A percentile compares a stretch with the other conserved stretches of the same genome.
Conservation (phyloP, 2,888 invertebrate species). For the Caenorhabditis sp. region DNA sequence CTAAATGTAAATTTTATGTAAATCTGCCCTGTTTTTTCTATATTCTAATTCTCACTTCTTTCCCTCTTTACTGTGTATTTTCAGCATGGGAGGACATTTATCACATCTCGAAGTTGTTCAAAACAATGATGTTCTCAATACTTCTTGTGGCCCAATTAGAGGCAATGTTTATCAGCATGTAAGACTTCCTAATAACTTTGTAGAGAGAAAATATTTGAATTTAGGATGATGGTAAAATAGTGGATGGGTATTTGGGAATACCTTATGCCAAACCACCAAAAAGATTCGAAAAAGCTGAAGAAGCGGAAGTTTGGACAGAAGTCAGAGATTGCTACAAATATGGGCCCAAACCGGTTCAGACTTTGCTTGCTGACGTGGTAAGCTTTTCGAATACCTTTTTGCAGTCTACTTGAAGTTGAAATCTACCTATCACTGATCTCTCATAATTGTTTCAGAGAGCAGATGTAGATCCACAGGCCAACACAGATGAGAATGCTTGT, state of each 20-base stretch:
- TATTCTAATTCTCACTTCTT: no score
- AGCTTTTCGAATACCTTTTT: neutral
- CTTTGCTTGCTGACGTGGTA: neutral
- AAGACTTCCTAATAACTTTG: neutral
- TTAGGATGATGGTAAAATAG: slow-evolving; percentile 7
- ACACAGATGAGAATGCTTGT: slow-evolving; percentile 31
- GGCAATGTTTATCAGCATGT: neutral
- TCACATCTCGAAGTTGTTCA: neutral
- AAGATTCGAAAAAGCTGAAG: slow-evolving; percentile 46
- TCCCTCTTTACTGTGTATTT: no score
- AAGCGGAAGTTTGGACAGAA: slow-evolving; percentile 39
- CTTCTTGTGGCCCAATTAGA: slow-evolving; percentile 5
- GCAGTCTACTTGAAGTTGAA: no score
- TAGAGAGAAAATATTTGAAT: neutral
- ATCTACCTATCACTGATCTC: no score
- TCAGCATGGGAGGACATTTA: slow-evolving; percentile 4
- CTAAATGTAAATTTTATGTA: no score
- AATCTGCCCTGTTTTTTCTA: no score
- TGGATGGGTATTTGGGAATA: slow-evolving; percentile 33
- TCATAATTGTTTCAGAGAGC: neutral
- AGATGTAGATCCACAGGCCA: neutral
- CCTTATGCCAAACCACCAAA: slow-evolving; percentile 22
- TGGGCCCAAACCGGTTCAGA: slow-evolving; percentile 36
- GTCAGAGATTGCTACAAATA: slow-evolving; percentile 45
- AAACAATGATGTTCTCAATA: slow-evolving; percentile 1